These are phyloP conservation scores for Axis porcinus DNA, from an alignment of 2,113 vertebrate species.

Conservation along the genomic window DNA sequence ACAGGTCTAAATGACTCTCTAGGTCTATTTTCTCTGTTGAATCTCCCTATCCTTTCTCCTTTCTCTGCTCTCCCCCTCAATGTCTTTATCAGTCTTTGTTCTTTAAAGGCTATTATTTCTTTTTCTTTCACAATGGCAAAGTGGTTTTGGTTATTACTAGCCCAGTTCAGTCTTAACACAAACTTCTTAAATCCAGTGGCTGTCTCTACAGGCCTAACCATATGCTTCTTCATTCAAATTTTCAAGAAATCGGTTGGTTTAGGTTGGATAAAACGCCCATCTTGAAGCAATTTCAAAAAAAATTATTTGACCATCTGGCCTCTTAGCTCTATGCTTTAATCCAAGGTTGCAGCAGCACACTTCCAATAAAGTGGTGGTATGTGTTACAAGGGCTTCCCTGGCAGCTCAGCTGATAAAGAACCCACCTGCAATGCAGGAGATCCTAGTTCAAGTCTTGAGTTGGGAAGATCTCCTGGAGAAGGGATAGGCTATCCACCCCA, in stretches of 20 bases:
- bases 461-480: not conserved
- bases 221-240: not conserved
- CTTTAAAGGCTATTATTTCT: not conserved
- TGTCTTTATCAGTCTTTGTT: not conserved
- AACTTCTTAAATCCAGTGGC: not conserved
- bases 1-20: not conserved
- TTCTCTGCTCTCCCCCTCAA: not conserved
- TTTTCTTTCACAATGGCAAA: not conserved
- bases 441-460: not conserved
- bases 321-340: not conserved
- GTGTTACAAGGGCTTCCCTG: not conserved
- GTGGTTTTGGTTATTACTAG: not conserved
- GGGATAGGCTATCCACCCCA: not conserved
- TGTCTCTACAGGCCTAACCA: not conserved
- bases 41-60: too few species aligned
- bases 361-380: not conserved
- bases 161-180: not conserved
- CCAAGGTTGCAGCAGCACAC: accelerated
- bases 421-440: not conserved
- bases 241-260: not conserved
- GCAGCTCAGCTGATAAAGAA: not conserved
- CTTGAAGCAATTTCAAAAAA: not conserved
- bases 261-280: not conserved
- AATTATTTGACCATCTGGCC: not conserved
- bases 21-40: not conserved